These are phyloP conservation scores for Sicus ferrugineus DNA, from an alignment of 2,888 invertebrate species.

Conservation along the genomic window DNA sequence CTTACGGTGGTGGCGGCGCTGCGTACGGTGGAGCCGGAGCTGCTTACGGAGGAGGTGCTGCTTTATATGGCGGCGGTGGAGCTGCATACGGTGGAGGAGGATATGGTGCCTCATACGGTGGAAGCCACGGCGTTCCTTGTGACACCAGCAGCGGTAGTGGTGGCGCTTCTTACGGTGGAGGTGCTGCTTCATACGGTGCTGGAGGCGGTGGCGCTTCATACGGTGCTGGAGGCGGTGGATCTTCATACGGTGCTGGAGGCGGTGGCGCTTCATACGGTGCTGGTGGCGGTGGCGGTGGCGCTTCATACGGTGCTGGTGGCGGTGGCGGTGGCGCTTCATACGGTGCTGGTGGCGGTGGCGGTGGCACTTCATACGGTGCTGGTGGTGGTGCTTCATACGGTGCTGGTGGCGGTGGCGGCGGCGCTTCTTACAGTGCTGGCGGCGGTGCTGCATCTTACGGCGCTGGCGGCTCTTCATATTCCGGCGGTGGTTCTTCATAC, in stretches of 20 bases:
- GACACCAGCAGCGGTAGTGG: slow-evolving; percentile 46
- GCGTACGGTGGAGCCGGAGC: background rate
- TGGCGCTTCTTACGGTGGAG: background rate
- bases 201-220: slow-evolving; percentile 33
- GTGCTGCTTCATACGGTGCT: background rate
- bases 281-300: slow-evolving; percentile 12
- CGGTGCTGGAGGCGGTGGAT: slow-evolving; percentile 42
- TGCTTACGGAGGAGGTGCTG: background rate
- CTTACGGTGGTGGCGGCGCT: background rate
- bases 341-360: slow-evolving; percentile 32
- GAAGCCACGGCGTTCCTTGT: slow-evolving; percentile 19
- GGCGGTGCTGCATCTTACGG: slow-evolving; percentile 12
- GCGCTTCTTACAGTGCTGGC: slow-evolving; percentile 31
- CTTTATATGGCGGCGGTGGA: background rate
- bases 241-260: background rate
- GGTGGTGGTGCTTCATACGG: slow-evolving; percentile 41
- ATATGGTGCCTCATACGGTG: background rate
- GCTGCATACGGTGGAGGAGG: background rate
- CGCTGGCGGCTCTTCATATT: slow-evolving; percentile 7
- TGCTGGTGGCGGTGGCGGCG: slow-evolving; percentile 2
- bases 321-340: slow-evolving; percentile 27
- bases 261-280: background rate
- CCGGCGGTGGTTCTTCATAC: slow-evolving; percentile 32
- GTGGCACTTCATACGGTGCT: background rate
- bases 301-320: slow-evolving; percentile 4